A percentile compares a stretch with the other conserved stretches of the same genome.
Evolutionary conservation across 1,140 invertebrate genomes (phyloP).

Genomic region (Leptopilina clavipes): DNA sequence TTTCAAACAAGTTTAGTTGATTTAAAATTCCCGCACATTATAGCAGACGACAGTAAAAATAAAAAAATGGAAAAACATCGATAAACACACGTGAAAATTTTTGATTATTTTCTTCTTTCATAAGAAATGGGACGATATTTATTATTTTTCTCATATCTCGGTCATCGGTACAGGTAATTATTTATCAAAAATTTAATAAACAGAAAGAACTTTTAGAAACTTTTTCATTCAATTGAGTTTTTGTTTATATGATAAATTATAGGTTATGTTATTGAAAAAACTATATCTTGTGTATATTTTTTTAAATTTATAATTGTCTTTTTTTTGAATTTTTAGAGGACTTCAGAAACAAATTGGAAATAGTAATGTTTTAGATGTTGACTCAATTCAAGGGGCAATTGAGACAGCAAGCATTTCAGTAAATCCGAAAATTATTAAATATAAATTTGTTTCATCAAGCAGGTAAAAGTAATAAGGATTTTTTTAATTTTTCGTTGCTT

Average conservation of each 20-base stretch:
- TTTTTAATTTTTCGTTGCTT: not conserved
- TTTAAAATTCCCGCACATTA: too few species aligned
- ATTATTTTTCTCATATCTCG: constrained; percentile 49
- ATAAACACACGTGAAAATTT: not conserved
- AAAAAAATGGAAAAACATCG: not conserved
- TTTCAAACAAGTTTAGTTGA: too few species aligned
- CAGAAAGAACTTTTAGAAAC: not conserved
- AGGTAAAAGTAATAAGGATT: constrained; percentile 77
- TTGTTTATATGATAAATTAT: too few species aligned
- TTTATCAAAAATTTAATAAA: not conserved
- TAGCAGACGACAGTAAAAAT: too few species aligned
- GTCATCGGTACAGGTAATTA: constrained; percentile 46
- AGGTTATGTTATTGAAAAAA: too few species aligned
- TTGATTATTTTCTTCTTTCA: not conserved
- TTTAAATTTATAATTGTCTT: constrained; percentile 25
- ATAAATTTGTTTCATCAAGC: constrained; percentile 77
- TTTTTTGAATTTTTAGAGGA: constrained; percentile 67
- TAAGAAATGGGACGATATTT: constrained; percentile 47
- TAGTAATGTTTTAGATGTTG: constrained; percentile 69
- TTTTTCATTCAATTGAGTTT: constrained; percentile 35
- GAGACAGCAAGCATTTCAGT: constrained; percentile 77
- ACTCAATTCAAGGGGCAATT: constrained; percentile 80
- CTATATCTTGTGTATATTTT: too few species aligned
- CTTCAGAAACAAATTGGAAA: constrained; percentile 73
- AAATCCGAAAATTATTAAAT: constrained; percentile 66